Evolutionary conservation across 2,888 invertebrate genomes (phyloP).

Genomic region (Kryphioiulus occultus): DNA sequence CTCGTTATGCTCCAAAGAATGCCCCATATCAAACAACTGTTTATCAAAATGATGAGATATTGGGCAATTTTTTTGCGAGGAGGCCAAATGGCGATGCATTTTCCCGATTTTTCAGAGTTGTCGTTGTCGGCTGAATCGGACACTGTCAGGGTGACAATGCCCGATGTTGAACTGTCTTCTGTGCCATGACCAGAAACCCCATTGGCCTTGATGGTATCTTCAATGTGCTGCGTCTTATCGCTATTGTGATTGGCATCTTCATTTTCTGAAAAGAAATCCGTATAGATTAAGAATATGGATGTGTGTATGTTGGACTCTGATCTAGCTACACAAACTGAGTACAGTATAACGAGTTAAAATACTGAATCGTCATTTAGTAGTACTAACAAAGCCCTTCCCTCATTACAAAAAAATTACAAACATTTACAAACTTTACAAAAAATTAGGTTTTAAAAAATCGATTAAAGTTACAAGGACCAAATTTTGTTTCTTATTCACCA

Average conservation of each 20-base stretch:
- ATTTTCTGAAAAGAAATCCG: neutral
- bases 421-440: too few species aligned
- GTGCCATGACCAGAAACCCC: neutral
- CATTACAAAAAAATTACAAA: too few species aligned
- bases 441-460: too few species aligned
- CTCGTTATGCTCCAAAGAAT: conserved; percentile 47
- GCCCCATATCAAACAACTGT: conserved; percentile 48
- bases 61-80: conserved; percentile 48
- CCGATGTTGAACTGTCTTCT: neutral
- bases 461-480: too few species aligned
- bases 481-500: too few species aligned
- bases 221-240: neutral
- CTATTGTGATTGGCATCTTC: conserved; percentile 13
- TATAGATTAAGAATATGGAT: neutral
- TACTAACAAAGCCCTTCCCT: too few species aligned
- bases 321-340: too few species aligned
- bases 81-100: conserved; percentile 4
- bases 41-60: conserved; percentile 49
- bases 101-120: neutral
- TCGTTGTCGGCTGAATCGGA: neutral
- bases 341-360: too few species aligned
- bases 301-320: too few species aligned
- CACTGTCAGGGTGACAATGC: neutral
- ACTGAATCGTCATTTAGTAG: too few species aligned
- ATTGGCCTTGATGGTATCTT: neutral